Base-by-base conservation (phyloP, 1,140 invertebrate genomes). In the Calosoma granatense region DNA sequence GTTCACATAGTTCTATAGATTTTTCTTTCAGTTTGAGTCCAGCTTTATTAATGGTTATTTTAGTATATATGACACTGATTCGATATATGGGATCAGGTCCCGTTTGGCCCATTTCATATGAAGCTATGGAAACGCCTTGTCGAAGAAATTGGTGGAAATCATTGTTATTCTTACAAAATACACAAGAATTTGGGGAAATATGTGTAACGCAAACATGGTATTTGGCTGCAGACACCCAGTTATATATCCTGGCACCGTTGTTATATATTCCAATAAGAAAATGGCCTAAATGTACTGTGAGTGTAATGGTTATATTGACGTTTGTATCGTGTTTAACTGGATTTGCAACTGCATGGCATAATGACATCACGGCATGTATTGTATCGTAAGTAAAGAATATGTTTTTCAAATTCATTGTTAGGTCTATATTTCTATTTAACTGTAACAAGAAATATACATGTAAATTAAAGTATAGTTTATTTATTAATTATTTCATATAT, bases 21-120 rank as follows among this genome's bases (percentile, higher is more conserved):
- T 51, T 76, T 21, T 73, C 78, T 6, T 67, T 79, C 17, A 76
- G 80, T n/a, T 70, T 85, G 60, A 82, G 82, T 0, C 81, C 83
- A 0, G 67, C 81, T 2, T 72, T 83, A 26, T 79, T 77, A 20
- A 70, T 78, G 0, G 68, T 77, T 0, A 64, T 82, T 2, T 69
- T 82, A n/a, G 70, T 82, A 1, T 76, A 78, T 59, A 72, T 76
- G 12, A 76, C 78, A 1, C 61, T 80, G 1, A 71, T 78, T n/a
- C 71, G 75, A 52, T 79, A 80, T 57, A 61, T 82, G 6, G 74
- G 76, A 1, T 73, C 75, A 30, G 83, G 84, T 1, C 83, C 84
- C 2, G 67, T 74, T 53, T 66, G 63, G 64, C 51, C 51, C 0
- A 65, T 63, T n/a, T 61, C 75, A 22, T 69, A 68, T 9, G 60